A percentile compares a stretch with the other conserved stretches of the same genome.
Evolutionary conservation across 64 coral and sea anemone species (phyloP).

Genomic region (Acropora yongei): DNA sequence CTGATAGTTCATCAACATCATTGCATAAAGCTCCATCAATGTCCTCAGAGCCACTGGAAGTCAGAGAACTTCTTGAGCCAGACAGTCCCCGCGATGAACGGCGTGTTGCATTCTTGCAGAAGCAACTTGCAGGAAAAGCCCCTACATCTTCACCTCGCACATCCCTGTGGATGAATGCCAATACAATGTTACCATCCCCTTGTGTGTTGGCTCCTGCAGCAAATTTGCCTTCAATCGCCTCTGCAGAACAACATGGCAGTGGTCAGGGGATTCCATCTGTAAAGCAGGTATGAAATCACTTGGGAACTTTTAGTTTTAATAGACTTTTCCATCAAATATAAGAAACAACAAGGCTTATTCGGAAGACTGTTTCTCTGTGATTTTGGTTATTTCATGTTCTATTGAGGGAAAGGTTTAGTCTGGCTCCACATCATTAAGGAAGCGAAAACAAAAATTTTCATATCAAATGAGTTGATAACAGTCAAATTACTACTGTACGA

Average conservation of each 20-base stretch:
- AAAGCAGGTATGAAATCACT: slow-evolving; percentile 7
- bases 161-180: slow-evolving; percentile 36
- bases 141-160: slow-evolving; percentile 19
- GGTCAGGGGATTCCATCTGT: not conserved
- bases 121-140: slow-evolving; percentile 44
- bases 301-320: too few species aligned
- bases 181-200: not conserved
- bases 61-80: not conserved
- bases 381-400: too few species aligned
- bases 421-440: too few species aligned
- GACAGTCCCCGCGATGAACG: slow-evolving; percentile 38
- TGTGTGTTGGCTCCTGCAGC: slow-evolving; percentile 31
- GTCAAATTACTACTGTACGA: too few species aligned
- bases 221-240: not conserved
- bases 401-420: too few species aligned
- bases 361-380: too few species aligned
- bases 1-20: not conserved
- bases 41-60: not conserved
- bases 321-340: too few species aligned
- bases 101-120: slow-evolving; percentile 24
- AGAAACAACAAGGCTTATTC: too few species aligned
- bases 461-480: too few species aligned
- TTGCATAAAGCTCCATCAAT: not conserved
- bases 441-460: too few species aligned
- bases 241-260: not conserved